phyloP scores from a whole-genome alignment of 2,888 invertebrate genomes.

The Pediacus dermestoides region DNA sequence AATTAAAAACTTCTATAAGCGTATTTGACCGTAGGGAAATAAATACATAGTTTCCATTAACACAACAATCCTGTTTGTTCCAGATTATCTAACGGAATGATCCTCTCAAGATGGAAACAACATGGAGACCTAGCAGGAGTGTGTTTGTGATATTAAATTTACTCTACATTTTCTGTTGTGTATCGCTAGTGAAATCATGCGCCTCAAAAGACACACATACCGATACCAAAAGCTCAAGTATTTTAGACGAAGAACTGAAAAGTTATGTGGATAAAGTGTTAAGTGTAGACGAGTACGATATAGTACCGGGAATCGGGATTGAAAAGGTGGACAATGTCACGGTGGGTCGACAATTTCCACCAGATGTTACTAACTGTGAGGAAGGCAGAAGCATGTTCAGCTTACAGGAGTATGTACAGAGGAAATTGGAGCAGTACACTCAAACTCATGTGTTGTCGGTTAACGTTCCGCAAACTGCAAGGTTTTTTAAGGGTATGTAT shows the following conservation, averaged over 20 bases:
- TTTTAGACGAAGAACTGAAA: slow-evolving; percentile 55
- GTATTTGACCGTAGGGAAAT: too few relatives aligned
- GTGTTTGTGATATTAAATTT: slow-evolving; percentile 30
- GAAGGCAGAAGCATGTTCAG: slow-evolving; percentile 49
- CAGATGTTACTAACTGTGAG: slow-evolving; percentile 35
- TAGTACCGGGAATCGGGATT: slow-evolving; percentile 59
- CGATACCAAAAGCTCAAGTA: slow-evolving; percentile 22
- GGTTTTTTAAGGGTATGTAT: slow-evolving; percentile 54
- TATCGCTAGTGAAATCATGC: slow-evolving; percentile 27
- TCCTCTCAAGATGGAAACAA: slow-evolving; percentile 32
- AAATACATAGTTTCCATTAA: too few relatives aligned
- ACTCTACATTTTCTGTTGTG: slow-evolving; percentile 27
- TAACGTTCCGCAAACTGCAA: slow-evolving; percentile 64
- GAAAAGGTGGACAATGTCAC: slow-evolving; percentile 36
- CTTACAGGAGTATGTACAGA: slow-evolving; percentile 56
- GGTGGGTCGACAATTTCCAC: slow-evolving; percentile 15
- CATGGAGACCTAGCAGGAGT: slow-evolving; percentile 33
- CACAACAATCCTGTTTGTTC: neutral
- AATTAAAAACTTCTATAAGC: too few relatives aligned
- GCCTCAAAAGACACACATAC: slow-evolving; percentile 15
- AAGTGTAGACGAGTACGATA: slow-evolving; percentile 54
- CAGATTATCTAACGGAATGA: slow-evolving; percentile 28
- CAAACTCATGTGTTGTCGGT: slow-evolving; percentile 62
- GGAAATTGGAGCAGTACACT: slow-evolving; percentile 58
- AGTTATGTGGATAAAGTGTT: slow-evolving; percentile 58